Conservation (phyloP, 2,113 vertebrate genomes). For the Emydocephalus ijimae region DNA sequence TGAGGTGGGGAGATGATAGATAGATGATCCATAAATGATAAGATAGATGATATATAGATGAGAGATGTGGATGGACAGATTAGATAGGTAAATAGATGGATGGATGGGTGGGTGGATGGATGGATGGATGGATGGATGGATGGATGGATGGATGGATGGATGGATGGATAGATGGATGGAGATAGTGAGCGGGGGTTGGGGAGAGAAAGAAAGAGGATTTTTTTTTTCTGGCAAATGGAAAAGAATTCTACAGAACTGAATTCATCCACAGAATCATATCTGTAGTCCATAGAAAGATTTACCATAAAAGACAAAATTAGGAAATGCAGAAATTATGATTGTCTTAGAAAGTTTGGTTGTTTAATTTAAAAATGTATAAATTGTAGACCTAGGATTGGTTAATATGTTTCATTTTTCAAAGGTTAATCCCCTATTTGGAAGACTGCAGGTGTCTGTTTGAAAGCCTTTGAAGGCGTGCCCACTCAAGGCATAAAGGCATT, state of each 20-base stretch:
- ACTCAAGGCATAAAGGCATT: neutral
- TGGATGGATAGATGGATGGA: neutral
- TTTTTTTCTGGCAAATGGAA: neutral
- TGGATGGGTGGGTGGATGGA: too few relatives aligned
- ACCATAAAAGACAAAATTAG: neutral
- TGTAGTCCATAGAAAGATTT: neutral
- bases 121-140: neutral
- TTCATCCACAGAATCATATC: neutral
- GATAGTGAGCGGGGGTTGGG: too few relatives aligned
- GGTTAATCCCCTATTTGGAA: neutral
- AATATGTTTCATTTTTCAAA: neutral
- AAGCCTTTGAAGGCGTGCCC: neutral
- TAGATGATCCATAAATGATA: neutral
- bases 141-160: neutral
- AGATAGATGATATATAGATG: neutral
- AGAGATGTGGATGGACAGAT: too few relatives aligned
- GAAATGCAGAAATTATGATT: neutral
- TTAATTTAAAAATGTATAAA: neutral
- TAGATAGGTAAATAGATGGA: neutral
- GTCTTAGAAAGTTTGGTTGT: neutral
- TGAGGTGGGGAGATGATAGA: constrained; percentile 52
- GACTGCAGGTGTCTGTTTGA: neutral
- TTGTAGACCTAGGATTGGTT: neutral
- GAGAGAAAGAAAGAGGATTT: neutral
- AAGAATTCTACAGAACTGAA: neutral